These are phyloP conservation scores for Zaprionus lineosus DNA, from an alignment of 2,888 invertebrate species.

Conservation along the genomic window DNA sequence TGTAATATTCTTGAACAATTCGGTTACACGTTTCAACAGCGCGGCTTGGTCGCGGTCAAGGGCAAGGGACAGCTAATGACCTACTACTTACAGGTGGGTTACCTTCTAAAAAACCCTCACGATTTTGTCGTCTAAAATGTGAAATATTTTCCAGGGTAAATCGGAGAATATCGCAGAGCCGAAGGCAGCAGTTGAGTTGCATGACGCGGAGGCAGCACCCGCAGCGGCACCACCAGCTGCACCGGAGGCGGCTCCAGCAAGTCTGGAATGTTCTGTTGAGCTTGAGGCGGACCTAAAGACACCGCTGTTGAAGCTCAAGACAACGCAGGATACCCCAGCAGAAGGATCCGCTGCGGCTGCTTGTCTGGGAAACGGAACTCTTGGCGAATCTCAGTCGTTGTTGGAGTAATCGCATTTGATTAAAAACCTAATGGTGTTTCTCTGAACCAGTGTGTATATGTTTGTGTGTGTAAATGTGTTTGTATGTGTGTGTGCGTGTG, in stretches of 20 bases:
- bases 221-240: too few species aligned
- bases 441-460: background rate
- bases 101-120: background rate
- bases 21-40: slow-evolving; percentile 96
- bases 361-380: slow-evolving; percentile 50
- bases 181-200: slow-evolving; percentile 53
- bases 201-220: slow-evolving; percentile 29
- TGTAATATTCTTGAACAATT: slow-evolving; percentile 93
- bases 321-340: slow-evolving; percentile 46
- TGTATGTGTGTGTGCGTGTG: slow-evolving; percentile 1
- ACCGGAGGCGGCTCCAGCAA: too few species aligned
- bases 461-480: slow-evolving; percentile 2
- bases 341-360: slow-evolving; percentile 36
- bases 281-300: slow-evolving; percentile 79
- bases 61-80: slow-evolving; percentile 98
- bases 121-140: background rate
- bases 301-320: slow-evolving; percentile 73
- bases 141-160: slow-evolving; percentile 58
- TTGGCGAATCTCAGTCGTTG: slow-evolving; percentile 64
- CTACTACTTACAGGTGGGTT: slow-evolving; percentile 91
- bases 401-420: slow-evolving; percentile 48
- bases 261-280: slow-evolving; percentile 52
- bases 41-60: slow-evolving; percentile 97
- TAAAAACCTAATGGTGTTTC: background rate
- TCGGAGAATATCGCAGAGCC: slow-evolving; percentile 48